Percentiles rank a stretch among this genome's conserved stretches.
Evolutionary conservation across 2,888 invertebrate species (phyloP).

Genomic region (Schizaphis graminum): DNA sequence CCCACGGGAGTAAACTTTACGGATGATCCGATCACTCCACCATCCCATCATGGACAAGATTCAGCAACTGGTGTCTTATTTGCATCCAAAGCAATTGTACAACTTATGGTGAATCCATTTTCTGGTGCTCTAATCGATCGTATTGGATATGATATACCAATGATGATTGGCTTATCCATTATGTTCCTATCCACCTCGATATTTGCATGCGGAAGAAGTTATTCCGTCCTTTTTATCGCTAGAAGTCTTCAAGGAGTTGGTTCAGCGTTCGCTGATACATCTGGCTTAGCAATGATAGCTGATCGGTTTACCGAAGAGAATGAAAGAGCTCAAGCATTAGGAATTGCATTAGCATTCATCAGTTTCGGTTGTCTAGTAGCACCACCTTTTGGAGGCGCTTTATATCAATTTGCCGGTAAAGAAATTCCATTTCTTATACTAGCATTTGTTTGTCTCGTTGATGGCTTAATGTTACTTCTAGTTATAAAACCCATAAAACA

Average conservation of each 20-base stretch:
- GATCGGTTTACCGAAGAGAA: conserved; percentile 97
- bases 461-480: conserved; percentile 92
- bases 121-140: conserved; percentile 98
- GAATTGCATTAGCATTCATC: conserved; percentile 97
- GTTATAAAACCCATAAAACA: conserved; percentile 94
- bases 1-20: conserved; percentile 74
- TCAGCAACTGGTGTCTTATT: conserved; percentile 96
- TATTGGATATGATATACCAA: conserved; percentile 98
- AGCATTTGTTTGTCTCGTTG: conserved; percentile 91
- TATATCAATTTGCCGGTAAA: conserved; percentile 98
- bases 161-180: conserved; percentile 98
- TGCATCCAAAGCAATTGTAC: conserved; percentile 98
- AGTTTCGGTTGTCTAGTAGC: conserved; percentile 99
- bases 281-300: conserved; percentile 99
- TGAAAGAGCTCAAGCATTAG: conserved; percentile 95
- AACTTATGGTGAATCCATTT: conserved; percentile 98
- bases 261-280: conserved; percentile 98
- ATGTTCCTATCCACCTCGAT: conserved; percentile 99
- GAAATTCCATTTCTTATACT: conserved; percentile 97
- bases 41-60: conserved; percentile 91
- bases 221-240: conserved; percentile 96
- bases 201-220: conserved; percentile 96
- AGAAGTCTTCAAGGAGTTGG: conserved; percentile 98
- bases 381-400: conserved; percentile 97
- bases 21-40: conserved; percentile 72